Conservation (phyloP, 2,888 invertebrate genomes). For the Epinotia brunnichana region DNA sequence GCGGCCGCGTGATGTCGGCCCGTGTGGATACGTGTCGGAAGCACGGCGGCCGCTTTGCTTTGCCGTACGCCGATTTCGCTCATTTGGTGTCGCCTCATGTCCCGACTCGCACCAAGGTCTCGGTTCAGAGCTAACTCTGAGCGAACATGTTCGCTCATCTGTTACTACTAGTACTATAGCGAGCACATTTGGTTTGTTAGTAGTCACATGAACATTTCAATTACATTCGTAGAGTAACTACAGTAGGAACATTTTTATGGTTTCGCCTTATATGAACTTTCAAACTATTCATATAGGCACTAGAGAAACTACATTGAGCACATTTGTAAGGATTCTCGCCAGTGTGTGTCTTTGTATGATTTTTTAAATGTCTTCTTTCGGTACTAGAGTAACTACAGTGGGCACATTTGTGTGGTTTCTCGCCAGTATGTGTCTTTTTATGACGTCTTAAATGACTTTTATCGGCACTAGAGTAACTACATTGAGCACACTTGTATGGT, state of each 20-base stretch:
- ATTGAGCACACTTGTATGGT: background rate
- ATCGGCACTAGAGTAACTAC: background rate
- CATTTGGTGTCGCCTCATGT: too few species aligned
- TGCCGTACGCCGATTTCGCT: too few species aligned
- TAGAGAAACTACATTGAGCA: background rate
- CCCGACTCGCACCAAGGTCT: too few species aligned
- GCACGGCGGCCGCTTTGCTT: too few species aligned
- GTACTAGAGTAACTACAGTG: background rate
- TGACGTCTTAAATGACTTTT: background rate
- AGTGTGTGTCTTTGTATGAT: background rate
- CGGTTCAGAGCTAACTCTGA: too few species aligned
- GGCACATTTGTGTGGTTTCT: slow-evolving; percentile 1
- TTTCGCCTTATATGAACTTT: background rate
- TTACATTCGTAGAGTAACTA: background rate
- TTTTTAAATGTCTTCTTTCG: background rate
- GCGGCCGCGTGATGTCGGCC: too few species aligned
- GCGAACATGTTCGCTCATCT: too few species aligned
- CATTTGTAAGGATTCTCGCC: slow-evolving; percentile 7
- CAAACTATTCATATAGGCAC: background rate
- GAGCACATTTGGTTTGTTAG: background rate
- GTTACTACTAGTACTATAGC: background rate
- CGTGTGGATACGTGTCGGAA: too few species aligned
- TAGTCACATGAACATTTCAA: background rate
- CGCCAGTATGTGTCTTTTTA: background rate
- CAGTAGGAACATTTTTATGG: background rate